These are phyloP conservation scores for Lacanobia wlatinum DNA, from an alignment of 2,888 invertebrate species.

Conservation along the genomic window DNA sequence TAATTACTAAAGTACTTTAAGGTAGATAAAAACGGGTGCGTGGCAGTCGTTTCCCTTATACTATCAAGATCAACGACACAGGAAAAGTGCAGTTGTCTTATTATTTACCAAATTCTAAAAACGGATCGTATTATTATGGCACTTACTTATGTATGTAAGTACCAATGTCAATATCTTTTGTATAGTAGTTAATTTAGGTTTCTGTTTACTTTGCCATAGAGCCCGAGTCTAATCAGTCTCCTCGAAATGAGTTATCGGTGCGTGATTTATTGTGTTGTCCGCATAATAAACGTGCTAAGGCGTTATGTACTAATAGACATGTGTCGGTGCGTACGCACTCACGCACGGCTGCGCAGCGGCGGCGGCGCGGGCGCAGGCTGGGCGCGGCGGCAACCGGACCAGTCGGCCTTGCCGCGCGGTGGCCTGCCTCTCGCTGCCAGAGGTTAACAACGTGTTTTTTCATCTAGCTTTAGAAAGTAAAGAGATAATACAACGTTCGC, in stretches of 20 bases:
- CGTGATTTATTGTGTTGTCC: constrained; percentile 50
- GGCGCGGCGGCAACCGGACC: constrained; percentile 78
- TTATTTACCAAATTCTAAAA: neutral
- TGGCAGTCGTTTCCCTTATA: neutral
- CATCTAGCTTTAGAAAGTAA: constrained; percentile 90
- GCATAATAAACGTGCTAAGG: constrained; percentile 55
- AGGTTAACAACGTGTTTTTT: constrained; percentile 89
- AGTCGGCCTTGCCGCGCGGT: constrained; percentile 87
- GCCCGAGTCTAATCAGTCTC: neutral
- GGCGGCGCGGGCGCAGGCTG: constrained; percentile 59
- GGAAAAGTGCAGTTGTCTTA: neutral
- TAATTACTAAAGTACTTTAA: constrained; percentile 7
- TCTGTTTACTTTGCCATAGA: neutral
- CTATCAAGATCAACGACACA: constrained; percentile 4
- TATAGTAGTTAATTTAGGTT: neutral
- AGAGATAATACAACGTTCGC: constrained; percentile 76
- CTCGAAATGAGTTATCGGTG: constrained; percentile 31
- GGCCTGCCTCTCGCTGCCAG: constrained; percentile 87
- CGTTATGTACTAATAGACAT: constrained; percentile 62
- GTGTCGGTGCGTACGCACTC: constrained; percentile 69
- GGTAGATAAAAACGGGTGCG: constrained; percentile 1
- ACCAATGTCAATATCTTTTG: neutral
- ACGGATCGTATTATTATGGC: neutral
- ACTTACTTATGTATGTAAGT: neutral
- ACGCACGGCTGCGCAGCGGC: constrained; percentile 62